Evolutionary conservation across 2,797 vertebrate species (phyloP).

Genomic region (Erpetoichthys calabaricus): DNA sequence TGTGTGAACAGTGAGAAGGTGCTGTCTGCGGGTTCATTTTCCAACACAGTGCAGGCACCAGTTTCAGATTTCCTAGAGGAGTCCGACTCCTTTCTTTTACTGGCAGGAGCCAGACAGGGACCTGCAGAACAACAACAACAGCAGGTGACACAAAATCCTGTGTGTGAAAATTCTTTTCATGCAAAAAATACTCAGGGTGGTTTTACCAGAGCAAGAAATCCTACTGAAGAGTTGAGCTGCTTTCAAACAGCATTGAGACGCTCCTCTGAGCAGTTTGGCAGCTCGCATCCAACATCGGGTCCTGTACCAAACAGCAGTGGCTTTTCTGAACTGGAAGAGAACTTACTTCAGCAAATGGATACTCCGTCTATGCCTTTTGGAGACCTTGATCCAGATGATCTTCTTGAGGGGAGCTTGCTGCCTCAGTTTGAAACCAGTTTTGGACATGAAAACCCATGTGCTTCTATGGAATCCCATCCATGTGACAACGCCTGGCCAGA

Average conservation of each 20-base stretch:
- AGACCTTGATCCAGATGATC: conserved; percentile 70
- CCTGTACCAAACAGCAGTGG: conserved; percentile 47
- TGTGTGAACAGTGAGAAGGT: conserved; percentile 59
- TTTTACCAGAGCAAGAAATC: conserved; percentile 71
- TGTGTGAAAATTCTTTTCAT: conserved; percentile 36
- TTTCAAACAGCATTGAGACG: conserved; percentile 45
- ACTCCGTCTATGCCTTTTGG: conserved; percentile 67
- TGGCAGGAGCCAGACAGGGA: conserved; percentile 33
- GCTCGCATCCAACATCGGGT: conserved; percentile 54
- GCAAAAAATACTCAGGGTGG: conserved; percentile 65
- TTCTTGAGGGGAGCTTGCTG: conserved; percentile 77
- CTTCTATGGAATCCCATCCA: conserved; percentile 24
- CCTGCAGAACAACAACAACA: conserved; percentile 54
- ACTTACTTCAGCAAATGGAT: conserved; percentile 63
- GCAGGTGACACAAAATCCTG: conserved; percentile 29
- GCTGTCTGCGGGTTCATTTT: conserved; percentile 50
- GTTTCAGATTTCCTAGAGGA: conserved; percentile 64
- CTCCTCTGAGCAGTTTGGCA: conserved; percentile 59
- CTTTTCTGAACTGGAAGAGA: conserved; percentile 71
- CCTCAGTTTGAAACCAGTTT: conserved; percentile 78
- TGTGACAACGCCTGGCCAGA: conserved; percentile 37
- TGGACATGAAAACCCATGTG: conserved; percentile 54
- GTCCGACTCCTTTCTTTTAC: conserved; percentile 65
- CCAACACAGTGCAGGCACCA: conserved; percentile 39
- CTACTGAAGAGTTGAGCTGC: conserved; percentile 70